A percentile compares a stretch with the other conserved stretches of the same genome.
Evolutionary conservation across 2,888 invertebrate genomes (phyloP).

Genomic region (Pandemis corylana): DNA sequence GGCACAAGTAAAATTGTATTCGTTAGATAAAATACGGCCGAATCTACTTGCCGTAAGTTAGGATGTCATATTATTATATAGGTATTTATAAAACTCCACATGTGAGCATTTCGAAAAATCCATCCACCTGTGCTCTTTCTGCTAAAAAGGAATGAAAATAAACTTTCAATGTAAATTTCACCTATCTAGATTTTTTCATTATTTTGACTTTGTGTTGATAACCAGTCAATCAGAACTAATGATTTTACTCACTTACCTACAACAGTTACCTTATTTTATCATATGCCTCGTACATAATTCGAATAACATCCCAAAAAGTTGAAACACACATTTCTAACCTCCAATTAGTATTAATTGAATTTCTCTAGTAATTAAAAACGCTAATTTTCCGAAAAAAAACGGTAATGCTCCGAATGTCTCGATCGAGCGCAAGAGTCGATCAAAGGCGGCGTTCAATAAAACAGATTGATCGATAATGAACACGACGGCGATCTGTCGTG

Average conservation of each 20-base stretch:
- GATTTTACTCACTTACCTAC: neutral
- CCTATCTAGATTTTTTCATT: too few relatives aligned
- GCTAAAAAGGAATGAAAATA: too few relatives aligned
- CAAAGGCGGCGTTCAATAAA: conserved; percentile 81
- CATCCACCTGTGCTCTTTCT: too few relatives aligned
- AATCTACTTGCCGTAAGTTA: too few relatives aligned
- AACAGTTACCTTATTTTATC: neutral
- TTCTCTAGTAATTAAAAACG: conserved; percentile 54
- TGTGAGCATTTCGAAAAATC: too few relatives aligned
- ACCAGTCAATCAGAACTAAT: too few relatives aligned
- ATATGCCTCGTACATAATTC: neutral
- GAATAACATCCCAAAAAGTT: conserved; percentile 5
- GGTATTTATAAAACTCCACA: too few relatives aligned
- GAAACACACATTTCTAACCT: conserved; percentile 21
- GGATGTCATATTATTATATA: too few relatives aligned
- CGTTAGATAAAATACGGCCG: too few relatives aligned
- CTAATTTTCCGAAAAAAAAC: conserved; percentile 61
- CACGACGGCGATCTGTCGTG: conserved; percentile 79
- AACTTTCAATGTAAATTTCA: too few relatives aligned
- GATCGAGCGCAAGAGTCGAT: conserved; percentile 60
- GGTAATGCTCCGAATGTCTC: conserved; percentile 61
- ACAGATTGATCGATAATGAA: conserved; percentile 82
- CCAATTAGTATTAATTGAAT: conserved; percentile 53
- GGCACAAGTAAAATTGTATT: too few relatives aligned
- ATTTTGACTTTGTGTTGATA: too few relatives aligned